These are phyloP conservation scores for Sylvia borin DNA, from an alignment of 2,797 vertebrate genomes.

Conservation along the genomic window DNA sequence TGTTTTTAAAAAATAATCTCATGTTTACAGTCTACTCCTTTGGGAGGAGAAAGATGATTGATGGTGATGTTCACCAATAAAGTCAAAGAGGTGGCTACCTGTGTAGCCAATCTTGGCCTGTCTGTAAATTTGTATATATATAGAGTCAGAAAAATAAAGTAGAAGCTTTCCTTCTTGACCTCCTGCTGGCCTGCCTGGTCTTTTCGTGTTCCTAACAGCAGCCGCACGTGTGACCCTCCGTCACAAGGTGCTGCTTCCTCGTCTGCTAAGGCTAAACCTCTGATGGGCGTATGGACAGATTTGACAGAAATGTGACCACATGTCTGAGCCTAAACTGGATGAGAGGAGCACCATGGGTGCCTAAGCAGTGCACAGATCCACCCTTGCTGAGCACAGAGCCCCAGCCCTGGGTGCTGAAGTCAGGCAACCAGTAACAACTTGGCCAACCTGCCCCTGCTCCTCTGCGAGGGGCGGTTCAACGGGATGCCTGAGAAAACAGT, in stretches of 20 bases:
- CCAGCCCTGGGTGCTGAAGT: background rate
- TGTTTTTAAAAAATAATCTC: too few species aligned
- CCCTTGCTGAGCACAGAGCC: background rate
- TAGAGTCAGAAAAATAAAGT: too few species aligned
- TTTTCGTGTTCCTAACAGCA: too few species aligned
- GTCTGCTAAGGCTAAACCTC: background rate
- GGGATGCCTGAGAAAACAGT: background rate
- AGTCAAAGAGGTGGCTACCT: too few species aligned
- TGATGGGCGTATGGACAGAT: accelerated
- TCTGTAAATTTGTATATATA: too few species aligned
- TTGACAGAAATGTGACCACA: background rate
- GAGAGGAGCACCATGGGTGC: background rate
- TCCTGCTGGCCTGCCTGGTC: too few species aligned
- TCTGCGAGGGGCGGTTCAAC: background rate
- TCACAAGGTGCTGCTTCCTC: background rate
- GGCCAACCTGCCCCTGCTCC: background rate
- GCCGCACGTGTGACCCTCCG: too few species aligned
- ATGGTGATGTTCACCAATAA: too few species aligned
- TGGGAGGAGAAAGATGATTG: too few species aligned
- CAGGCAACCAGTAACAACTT: background rate
- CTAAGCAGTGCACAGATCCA: background rate
- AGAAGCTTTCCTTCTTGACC: too few species aligned
- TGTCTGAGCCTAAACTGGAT: background rate
- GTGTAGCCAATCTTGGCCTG: too few species aligned
- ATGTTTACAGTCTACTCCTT: too few species aligned